phyloP scores from a whole-genome alignment of 2,797 vertebrate species.

The Bucorvus abyssinicus region DNA sequence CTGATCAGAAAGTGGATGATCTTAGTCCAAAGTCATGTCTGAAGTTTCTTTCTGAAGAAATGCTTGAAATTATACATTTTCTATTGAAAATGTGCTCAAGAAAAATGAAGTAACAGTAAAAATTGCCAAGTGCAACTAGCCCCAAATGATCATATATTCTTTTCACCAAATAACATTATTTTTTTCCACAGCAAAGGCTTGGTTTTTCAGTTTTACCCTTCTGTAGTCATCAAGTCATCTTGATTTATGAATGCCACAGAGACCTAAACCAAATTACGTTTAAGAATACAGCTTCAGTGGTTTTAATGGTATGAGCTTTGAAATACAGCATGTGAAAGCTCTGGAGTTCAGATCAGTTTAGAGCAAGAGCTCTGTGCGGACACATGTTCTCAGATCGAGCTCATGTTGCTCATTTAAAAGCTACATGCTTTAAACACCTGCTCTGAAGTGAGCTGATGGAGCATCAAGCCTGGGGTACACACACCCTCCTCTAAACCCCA shows the following conservation, averaged over 20 bases:
- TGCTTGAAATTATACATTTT: background rate
- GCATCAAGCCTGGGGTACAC: background rate
- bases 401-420: background rate
- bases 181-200: background rate
- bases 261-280: background rate
- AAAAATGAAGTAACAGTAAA: background rate
- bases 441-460: background rate
- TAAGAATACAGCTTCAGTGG: constrained; percentile 3
- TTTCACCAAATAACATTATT: background rate
- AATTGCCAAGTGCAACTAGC: background rate
- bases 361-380: background rate
- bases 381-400: background rate
- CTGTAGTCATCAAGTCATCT: background rate
- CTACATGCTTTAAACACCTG: background rate
- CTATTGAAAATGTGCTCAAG: background rate
- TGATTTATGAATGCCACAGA: background rate
- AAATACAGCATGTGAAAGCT: background rate
- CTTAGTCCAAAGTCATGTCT: background rate
- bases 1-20: background rate
- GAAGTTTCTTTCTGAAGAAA: background rate
- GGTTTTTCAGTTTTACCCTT: background rate
- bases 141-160: background rate
- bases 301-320: background rate
- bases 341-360: background rate
- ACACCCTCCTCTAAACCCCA: background rate